phyloP scores from a whole-genome alignment of 2,888 invertebrate genomes.

The Eustalomyia histrio region DNA sequence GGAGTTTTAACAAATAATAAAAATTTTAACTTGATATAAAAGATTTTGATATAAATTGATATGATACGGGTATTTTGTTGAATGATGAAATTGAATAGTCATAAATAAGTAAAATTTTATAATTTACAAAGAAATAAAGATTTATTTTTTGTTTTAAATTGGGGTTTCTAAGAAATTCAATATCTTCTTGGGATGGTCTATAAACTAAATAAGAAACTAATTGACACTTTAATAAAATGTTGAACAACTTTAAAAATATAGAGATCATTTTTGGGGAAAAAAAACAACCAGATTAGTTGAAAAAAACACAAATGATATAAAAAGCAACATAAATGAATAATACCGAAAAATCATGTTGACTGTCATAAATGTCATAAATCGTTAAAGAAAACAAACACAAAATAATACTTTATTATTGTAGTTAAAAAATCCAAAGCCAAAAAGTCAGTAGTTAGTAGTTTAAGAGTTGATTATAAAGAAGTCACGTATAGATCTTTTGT shows the following conservation, averaged over 20 bases:
- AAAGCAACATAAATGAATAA: neutral
- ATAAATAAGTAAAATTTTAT: neutral
- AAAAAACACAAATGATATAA: neutral
- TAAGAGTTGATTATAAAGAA: slow-evolving; percentile 19
- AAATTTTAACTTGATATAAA: slow-evolving; percentile 14
- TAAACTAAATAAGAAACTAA: slow-evolving; percentile 30
- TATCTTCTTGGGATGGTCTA: neutral
- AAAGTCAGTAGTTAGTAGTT: neutral
- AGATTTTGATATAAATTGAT: neutral
- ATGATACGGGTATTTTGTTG: slow-evolving; percentile 13
- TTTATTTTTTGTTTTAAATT: neutral
- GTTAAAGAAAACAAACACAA: slow-evolving; percentile 1
- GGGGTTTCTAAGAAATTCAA: slow-evolving; percentile 37
- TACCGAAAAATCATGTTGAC: neutral
- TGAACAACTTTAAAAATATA: slow-evolving; percentile 5
- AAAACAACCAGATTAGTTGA: slow-evolving; percentile 20
- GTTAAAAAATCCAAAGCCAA: neutral
- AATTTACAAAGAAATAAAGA: slow-evolving; percentile 20
- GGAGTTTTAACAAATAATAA: slow-evolving; percentile 42
- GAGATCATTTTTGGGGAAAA: slow-evolving; percentile 9
- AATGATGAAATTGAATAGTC: slow-evolving; percentile 2
- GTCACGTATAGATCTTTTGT: slow-evolving; percentile 48
- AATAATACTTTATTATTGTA: slow-evolving; percentile 1
- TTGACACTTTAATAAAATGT: slow-evolving; percentile 45
- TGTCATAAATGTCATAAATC: slow-evolving; percentile 43